Evolutionary conservation across 35 echinoderm and acorn worm species (phyloP), one percentile per base, ranked within the genome.

Genomic region (Patiria miniata): DNA sequence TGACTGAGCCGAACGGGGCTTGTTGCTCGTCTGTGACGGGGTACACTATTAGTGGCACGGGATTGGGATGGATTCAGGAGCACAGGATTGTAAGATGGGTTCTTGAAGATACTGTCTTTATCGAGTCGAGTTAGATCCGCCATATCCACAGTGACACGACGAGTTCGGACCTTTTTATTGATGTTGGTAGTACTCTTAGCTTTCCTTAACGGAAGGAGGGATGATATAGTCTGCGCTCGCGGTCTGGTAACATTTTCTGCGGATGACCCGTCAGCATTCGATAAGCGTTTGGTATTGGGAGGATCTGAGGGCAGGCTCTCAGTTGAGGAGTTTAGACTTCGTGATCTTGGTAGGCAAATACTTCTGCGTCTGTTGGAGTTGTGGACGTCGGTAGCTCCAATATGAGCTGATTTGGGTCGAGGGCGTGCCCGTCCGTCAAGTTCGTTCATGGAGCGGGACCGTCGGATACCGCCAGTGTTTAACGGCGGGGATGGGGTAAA

Each of bases 401-500:
- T 26, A 34, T 34, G 34, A 34, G 65, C 65, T 36, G 65, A 73
- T 30, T 73, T 22, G 2, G 65, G 65, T 16, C 65, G 19, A 26
- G 34, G 26, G 26, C 65, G 65, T 30, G 65, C 19, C 26, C 65
- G 65, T n/a, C 65, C 65, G 65, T 73, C 26, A 2, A 73, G 14
- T 73, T 73, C 65, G 65, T 73, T 73, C 65, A 73, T 73, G 26
- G 65, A 73, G 14, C 65, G 19, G 65, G 65, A 2, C 23, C 65
- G 65, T 10, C 34, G 65, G 29, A 73, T 73, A 34, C 26, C 26
- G 26, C 34, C 10, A 7, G 65, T 30, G 42, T 47, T 47, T 4
- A 12, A 47, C 65, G 65, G 65, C 34, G 65, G 65, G 7, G 65
- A 26, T 0, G 65, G 65, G n/a, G 65, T 23, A 23, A 36, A 32